These are phyloP conservation scores for Cassiopea andromeda DNA, from an alignment of 30 jellyfish, hydroid and myxozoan genomes.

Conservation along the genomic window DNA sequence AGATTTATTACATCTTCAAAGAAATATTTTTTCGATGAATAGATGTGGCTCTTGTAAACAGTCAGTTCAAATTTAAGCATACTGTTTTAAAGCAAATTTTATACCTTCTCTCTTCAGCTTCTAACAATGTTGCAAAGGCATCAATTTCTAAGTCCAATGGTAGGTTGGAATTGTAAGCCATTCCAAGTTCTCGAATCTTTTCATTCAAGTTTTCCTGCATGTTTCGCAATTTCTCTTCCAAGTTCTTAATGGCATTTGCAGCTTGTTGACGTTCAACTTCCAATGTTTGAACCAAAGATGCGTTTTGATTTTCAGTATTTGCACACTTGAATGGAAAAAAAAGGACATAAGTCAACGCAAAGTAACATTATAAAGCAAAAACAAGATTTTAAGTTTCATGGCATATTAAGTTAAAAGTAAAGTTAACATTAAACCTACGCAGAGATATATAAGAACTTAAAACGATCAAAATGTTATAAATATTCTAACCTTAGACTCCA, in stretches of 20 bases:
- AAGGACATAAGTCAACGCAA: not conserved
- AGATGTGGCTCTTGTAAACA: too few relatives aligned
- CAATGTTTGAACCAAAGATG: slow-evolving; percentile 78
- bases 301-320: slow-evolving; percentile 75
- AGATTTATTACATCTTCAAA: too few relatives aligned
- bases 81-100: too few relatives aligned
- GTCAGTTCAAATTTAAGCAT: too few relatives aligned
- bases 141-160: slow-evolving; percentile 91
- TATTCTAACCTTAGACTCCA: slow-evolving; percentile 74
- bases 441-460: too few relatives aligned
- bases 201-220: slow-evolving; percentile 78
- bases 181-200: slow-evolving; percentile 75
- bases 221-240: slow-evolving; percentile 73
- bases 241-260: slow-evolving; percentile 67
- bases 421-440: too few relatives aligned
- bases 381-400: not conserved
- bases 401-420: too few relatives aligned
- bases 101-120: slow-evolving; percentile 85
- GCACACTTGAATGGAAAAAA: slow-evolving; percentile 59
- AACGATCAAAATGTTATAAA: too few relatives aligned
- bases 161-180: slow-evolving; percentile 74
- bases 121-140: slow-evolving; percentile 80
- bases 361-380: not conserved
- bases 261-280: slow-evolving; percentile 91
- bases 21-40: too few relatives aligned